phyloP scores from a whole-genome alignment of 92 coral and sea anemone genomes.

The Desmophyllum pertusum region DNA sequence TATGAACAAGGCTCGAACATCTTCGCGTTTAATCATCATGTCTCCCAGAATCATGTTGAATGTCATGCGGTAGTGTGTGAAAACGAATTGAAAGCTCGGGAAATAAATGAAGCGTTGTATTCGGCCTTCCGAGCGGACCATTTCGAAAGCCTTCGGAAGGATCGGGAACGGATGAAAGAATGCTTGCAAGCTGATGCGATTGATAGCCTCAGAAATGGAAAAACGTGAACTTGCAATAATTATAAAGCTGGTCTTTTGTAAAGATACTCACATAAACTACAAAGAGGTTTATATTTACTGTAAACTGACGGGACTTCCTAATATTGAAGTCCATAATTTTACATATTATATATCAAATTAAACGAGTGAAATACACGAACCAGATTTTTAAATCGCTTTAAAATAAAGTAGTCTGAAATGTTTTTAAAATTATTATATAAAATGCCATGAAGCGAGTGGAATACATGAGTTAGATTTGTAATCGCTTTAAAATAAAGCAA shows the following conservation, averaged over 20 bases:
- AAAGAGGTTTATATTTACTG: not conserved
- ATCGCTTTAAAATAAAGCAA: not conserved
- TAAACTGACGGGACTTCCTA: not conserved
- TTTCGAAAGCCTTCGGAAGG: slow-evolving; percentile 72
- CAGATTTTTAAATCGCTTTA: not conserved
- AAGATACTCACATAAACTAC: not conserved
- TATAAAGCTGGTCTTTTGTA: not conserved
- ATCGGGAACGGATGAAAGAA: slow-evolving; percentile 46
- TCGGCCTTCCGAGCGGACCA: slow-evolving; percentile 71
- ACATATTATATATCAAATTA: not conserved
- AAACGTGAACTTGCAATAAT: not conserved
- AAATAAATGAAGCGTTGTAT: slow-evolving; percentile 62
- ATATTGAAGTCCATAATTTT: not conserved
- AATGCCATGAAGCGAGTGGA: not conserved
- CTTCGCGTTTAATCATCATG: slow-evolving; percentile 81
- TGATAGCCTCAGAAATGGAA: not conserved
- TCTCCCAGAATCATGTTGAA: slow-evolving; percentile 66
- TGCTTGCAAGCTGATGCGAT: slow-evolving; percentile 10
- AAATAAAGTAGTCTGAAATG: too few species aligned
- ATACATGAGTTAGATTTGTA: not conserved
- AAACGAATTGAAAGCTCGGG: slow-evolving; percentile 51
- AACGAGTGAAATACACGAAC: not conserved
- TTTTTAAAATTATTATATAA: too few species aligned
- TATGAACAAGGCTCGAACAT: slow-evolving; percentile 53
- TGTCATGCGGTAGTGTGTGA: slow-evolving; percentile 75